Evolutionary conservation across 1,140 invertebrate species (phyloP).

Genomic region (Drusus annulatus): DNA sequence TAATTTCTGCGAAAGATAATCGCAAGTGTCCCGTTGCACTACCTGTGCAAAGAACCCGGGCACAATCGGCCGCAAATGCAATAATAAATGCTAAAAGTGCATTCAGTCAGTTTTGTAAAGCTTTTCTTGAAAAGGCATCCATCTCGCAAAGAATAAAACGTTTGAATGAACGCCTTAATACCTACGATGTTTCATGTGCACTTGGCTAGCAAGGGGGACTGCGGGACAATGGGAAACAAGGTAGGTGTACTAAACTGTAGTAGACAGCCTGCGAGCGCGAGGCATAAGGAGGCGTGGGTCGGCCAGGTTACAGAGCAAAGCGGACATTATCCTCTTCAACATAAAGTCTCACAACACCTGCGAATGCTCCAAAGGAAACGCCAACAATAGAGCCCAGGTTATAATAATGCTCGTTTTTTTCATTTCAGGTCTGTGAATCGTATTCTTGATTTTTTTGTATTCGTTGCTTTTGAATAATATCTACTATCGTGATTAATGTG

Average conservation of each 20-base stretch:
- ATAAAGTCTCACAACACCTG: background rate
- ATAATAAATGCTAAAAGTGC: background rate
- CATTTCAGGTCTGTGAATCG: background rate
- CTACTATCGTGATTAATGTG: background rate
- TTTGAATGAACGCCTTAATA: no score
- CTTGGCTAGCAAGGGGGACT: background rate
- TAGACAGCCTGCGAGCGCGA: background rate
- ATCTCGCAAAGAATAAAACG: no score
- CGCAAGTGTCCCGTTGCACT: no score
- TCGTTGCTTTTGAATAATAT: background rate
- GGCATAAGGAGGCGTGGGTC: background rate
- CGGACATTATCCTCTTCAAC: background rate
- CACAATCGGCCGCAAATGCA: background rate
- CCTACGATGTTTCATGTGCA: no score
- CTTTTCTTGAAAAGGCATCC: background rate
- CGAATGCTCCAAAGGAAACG: constrained; percentile 4
- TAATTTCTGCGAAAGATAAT: no score
- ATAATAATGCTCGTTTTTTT: background rate
- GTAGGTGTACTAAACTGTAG: background rate
- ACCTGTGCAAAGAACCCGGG: no score
- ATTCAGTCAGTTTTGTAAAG: background rate
- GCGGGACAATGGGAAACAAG: background rate
- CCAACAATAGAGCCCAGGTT: background rate
- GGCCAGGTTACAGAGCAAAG: background rate
- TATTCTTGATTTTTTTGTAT: background rate